A percentile compares a stretch with the other conserved stretches of the same genome.
Evolutionary conservation across 2,797 vertebrate species (phyloP).

Genomic region (Thalassophryne amazonica): DNA sequence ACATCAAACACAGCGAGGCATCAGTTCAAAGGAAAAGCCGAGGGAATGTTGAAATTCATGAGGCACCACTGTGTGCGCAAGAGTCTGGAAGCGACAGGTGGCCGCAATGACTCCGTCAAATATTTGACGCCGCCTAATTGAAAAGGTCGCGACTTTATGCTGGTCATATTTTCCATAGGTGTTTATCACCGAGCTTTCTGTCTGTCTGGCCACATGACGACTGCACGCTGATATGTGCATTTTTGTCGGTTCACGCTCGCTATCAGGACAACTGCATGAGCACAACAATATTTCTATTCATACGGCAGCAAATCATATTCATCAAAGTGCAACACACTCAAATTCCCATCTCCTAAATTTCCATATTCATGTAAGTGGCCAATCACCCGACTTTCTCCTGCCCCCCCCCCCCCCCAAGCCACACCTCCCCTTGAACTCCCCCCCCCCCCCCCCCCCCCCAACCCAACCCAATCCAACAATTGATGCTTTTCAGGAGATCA

Average conservation of each 20-base stretch:
- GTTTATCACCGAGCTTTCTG: slow-evolving; percentile 37
- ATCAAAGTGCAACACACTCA: slow-evolving; percentile 29
- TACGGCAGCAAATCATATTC: slow-evolving; percentile 28
- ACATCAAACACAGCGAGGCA: too few relatives aligned
- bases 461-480: too few relatives aligned
- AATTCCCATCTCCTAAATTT: slow-evolving; percentile 52
- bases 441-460: background rate
- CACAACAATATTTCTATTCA: slow-evolving; percentile 56
- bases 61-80: background rate
- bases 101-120: slow-evolving; percentile 57
- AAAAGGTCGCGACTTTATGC: slow-evolving; percentile 42
- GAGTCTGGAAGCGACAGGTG: slow-evolving; percentile 44
- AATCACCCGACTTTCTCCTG: slow-evolving; percentile 30
- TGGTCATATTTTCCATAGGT: slow-evolving; percentile 53
- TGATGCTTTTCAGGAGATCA: slow-evolving; percentile 57
- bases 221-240: background rate
- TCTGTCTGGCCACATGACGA: slow-evolving; percentile 2
- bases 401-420: slow-evolving; percentile 5
- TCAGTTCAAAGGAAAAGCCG: too few relatives aligned
- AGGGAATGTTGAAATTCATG: too few relatives aligned
- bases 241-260: too few relatives aligned
- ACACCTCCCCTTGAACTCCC: slow-evolving; percentile 25
- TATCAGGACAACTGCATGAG: too few relatives aligned
- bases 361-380: slow-evolving; percentile 34
- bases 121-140: slow-evolving; percentile 67